A percentile compares a stretch with the other conserved stretches of the same genome.
Evolutionary conservation across 1,140 invertebrate species (phyloP).

Genomic region (Bombus pascuorum): DNA sequence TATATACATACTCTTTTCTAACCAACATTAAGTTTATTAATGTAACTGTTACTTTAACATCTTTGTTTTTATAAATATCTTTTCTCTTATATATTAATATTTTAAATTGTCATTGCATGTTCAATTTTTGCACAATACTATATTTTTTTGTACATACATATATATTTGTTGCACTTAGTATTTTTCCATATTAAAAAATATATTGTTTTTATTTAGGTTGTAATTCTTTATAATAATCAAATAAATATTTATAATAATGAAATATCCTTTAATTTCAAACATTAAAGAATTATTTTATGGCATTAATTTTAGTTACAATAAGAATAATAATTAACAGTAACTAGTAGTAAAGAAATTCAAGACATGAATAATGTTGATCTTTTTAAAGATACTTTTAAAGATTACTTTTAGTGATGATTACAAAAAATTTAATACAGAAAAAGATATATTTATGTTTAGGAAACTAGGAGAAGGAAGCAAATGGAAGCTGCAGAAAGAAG

Average conservation of each 20-base stretch:
- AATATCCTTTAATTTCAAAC: background rate
- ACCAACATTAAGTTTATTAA: too few relatives aligned
- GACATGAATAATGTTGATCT: background rate
- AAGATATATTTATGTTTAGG: slow-evolving; percentile 68
- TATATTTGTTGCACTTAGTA: too few relatives aligned
- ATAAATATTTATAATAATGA: background rate
- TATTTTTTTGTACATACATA: background rate
- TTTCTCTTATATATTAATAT: background rate
- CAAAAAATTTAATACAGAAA: background rate
- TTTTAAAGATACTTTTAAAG: background rate
- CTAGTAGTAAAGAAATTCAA: background rate
- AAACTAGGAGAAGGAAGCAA: slow-evolving; percentile 80
- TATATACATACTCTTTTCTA: too few relatives aligned
- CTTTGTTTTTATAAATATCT: background rate
- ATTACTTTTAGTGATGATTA: background rate
- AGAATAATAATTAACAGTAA: background rate
- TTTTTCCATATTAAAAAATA: background rate
- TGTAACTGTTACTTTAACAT: background rate
- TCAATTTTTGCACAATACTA: background rate
- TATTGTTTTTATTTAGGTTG: background rate
- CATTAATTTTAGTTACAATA: background rate
- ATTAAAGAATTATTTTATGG: background rate
- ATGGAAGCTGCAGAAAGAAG: slow-evolving; percentile 84
- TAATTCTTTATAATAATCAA: background rate
- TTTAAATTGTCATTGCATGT: background rate